A percentile compares a stretch with the other conserved stretches of the same genome.
phyloP scores from a whole-genome alignment of 2,888 invertebrate species.

The Polydrusus tereticollis region DNA sequence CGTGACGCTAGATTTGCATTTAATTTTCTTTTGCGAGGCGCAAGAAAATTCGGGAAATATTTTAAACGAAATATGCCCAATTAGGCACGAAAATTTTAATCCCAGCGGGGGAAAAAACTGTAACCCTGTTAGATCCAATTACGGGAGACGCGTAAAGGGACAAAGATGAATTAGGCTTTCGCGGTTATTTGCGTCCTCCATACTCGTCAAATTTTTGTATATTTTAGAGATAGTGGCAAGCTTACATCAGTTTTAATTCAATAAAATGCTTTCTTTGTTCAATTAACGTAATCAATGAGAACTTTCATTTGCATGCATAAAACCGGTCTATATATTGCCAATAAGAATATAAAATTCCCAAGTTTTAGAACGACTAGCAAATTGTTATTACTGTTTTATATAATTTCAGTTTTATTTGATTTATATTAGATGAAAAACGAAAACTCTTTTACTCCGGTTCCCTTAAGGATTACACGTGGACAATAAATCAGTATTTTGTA shows the following conservation, averaged over 20 bases:
- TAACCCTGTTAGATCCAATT: not conserved
- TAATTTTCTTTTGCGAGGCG: not conserved
- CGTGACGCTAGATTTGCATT: constrained; percentile 10
- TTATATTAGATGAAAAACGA: not conserved
- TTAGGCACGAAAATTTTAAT: not conserved
- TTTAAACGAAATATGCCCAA: constrained; percentile 1
- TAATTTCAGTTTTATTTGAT: not conserved
- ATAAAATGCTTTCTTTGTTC: too few relatives aligned
- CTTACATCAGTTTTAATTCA: too few relatives aligned
- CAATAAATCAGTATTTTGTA: not conserved
- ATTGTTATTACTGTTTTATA: too few relatives aligned
- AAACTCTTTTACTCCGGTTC: not conserved
- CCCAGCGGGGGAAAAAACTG: not conserved
- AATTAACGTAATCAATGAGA: too few relatives aligned
- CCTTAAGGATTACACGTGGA: not conserved
- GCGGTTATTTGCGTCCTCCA: too few relatives aligned
- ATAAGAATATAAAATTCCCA: too few relatives aligned
- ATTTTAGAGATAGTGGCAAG: too few relatives aligned
- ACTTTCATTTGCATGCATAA: too few relatives aligned
- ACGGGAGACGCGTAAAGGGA: too few relatives aligned
- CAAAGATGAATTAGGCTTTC: not conserved
- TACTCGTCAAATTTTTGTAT: too few relatives aligned
- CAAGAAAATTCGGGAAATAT: not conserved
- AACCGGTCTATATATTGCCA: too few relatives aligned
- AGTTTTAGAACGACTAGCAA: too few relatives aligned